These are phyloP conservation scores for Acipenser transmontanus DNA, from an alignment of 2,797 vertebrate species.

Conservation along the genomic window DNA sequence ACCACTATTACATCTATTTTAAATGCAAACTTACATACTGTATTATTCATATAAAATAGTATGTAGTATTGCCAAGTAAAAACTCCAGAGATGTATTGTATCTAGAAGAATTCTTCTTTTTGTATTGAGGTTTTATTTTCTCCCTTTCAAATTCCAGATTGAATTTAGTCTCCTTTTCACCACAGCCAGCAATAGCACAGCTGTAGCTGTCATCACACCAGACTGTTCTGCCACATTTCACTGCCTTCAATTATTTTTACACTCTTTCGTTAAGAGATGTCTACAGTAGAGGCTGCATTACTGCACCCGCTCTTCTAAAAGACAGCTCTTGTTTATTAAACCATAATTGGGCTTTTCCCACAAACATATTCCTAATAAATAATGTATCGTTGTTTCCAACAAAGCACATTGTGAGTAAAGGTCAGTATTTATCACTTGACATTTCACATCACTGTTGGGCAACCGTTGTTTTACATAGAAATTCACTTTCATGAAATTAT, in stretches of 20 bases:
- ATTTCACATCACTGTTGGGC: slow-evolving; percentile 9
- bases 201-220: slow-evolving; percentile 10
- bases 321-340: slow-evolving; percentile 16
- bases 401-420: slow-evolving; percentile 15
- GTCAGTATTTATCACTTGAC: slow-evolving; percentile 19
- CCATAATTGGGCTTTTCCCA: slow-evolving; percentile 28
- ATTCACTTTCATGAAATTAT: too few species aligned
- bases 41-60: not conserved
- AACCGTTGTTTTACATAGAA: too few species aligned
- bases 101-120: too few species aligned
- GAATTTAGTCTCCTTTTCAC: not conserved
- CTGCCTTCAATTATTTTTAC: slow-evolving; percentile 15
- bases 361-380: slow-evolving; percentile 21
- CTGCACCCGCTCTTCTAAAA: not conserved
- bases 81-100: too few species aligned
- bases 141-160: too few species aligned
- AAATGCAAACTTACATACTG: not conserved
- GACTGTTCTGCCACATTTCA: slow-evolving; percentile 4
- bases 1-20: too few species aligned
- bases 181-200: not conserved
- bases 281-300: not conserved
- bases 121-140: too few species aligned
- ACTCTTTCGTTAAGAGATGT: not conserved
- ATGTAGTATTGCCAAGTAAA: too few species aligned
- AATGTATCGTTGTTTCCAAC: slow-evolving; percentile 19